These are phyloP conservation scores for Xiphophorus maculatus DNA, from an alignment of 2,113 vertebrate genomes.

Conservation along the genomic window DNA sequence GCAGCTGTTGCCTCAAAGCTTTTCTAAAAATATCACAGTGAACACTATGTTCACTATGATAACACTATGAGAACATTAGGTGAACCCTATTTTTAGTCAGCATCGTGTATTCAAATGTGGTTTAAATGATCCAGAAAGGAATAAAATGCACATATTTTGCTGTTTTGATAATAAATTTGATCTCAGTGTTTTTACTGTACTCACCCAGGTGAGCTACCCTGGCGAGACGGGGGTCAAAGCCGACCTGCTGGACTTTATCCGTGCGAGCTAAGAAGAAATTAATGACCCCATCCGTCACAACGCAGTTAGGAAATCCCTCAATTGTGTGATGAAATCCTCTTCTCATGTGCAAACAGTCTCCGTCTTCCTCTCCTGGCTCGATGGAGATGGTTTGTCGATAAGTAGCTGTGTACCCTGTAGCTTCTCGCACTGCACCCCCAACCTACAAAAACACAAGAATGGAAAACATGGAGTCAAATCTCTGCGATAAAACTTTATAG, in stretches of 20 bases:
- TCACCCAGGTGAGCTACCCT: conserved; percentile 89
- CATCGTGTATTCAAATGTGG: too few species aligned
- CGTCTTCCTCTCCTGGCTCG: conserved; percentile 83
- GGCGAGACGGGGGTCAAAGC: conserved; percentile 88
- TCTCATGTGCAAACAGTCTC: conserved; percentile 85
- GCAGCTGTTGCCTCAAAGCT: background rate
- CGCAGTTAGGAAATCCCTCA: conserved; percentile 88
- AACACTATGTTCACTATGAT: background rate
- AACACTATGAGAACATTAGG: background rate
- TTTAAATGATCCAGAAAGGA: too few species aligned
- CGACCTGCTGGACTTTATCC: conserved; percentile 87
- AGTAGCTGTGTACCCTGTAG: conserved; percentile 85
- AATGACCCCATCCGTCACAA: conserved; percentile 90
- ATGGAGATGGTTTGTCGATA: conserved; percentile 88
- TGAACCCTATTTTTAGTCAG: background rate
- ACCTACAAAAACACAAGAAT: conserved; percentile 78
- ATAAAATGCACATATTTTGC: background rate
- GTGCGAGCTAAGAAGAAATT: conserved; percentile 94
- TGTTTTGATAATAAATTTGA: background rate
- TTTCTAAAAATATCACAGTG: background rate
- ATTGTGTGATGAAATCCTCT: conserved; percentile 88
- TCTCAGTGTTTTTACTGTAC: conserved; percentile 15
- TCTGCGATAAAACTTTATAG: background rate
- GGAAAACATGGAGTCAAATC: conserved; percentile 19
- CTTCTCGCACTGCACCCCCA: conserved; percentile 89